A percentile compares a stretch with the other conserved stretches of the same genome.
Conservation (phyloP, 2,888 invertebrate genomes). For the Panzeria rudis region DNA sequence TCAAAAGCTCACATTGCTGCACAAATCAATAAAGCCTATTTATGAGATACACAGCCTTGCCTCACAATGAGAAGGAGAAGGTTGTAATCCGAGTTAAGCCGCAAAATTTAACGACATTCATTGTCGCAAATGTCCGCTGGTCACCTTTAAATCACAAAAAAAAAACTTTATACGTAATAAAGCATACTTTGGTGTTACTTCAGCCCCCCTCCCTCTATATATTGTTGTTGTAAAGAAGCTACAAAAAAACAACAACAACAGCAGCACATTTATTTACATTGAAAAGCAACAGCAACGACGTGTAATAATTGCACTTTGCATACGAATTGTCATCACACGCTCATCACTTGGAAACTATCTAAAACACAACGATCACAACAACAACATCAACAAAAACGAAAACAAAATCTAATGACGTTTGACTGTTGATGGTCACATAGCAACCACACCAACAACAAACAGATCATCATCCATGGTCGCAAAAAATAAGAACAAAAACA, state of each 20-base stretch:
- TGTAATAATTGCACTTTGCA: slow-evolving; percentile 83
- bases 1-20: too few species aligned
- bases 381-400: slow-evolving; percentile 21
- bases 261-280: slow-evolving; percentile 40
- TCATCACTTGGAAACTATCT: slow-evolving; percentile 71
- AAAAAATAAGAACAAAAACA: slow-evolving; percentile 45
- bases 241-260: background rate
- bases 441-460: slow-evolving; percentile 38
- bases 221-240: slow-evolving; percentile 25
- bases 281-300: slow-evolving; percentile 60
- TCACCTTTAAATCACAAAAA: slow-evolving; percentile 27
- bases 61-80: too few species aligned
- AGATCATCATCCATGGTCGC: slow-evolving; percentile 62
- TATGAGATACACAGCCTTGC: too few species aligned
- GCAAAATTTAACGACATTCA: too few species aligned
- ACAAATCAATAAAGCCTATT: too few species aligned
- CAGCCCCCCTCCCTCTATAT: background rate
- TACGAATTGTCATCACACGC: slow-evolving; percentile 82
- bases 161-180: slow-evolving; percentile 29
- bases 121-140: background rate
- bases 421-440: slow-evolving; percentile 66
- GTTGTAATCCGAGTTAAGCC: too few species aligned
- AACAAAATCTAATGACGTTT: slow-evolving; percentile 52
- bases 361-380: slow-evolving; percentile 13
- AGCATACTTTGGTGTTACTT: background rate